A percentile compares a stretch with the other conserved stretches of the same genome.
Conservation (phyloP, 2,888 invertebrate species). For the Ethmia dodecea region DNA sequence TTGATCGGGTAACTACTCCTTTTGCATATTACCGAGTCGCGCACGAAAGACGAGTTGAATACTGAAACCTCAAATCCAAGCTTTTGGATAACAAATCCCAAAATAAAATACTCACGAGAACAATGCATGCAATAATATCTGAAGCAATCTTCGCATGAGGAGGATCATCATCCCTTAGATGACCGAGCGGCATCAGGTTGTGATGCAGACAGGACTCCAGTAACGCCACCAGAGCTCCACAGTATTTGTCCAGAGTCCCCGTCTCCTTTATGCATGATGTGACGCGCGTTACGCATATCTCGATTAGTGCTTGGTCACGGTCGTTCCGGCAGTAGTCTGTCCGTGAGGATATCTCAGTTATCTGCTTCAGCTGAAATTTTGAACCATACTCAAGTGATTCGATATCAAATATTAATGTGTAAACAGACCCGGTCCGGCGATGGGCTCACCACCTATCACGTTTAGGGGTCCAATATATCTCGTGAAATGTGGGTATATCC, state of each 20-base stretch:
- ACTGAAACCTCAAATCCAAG: too few relatives aligned
- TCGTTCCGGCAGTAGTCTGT: conserved; percentile 90
- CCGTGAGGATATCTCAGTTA: conserved; percentile 88
- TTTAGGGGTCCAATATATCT: too few relatives aligned
- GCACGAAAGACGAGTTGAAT: too few relatives aligned
- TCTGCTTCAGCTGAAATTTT: conserved; percentile 80
- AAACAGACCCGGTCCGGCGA: too few relatives aligned
- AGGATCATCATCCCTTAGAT: conserved; percentile 88
- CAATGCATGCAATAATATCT: conserved; percentile 96
- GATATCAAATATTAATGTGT: too few relatives aligned
- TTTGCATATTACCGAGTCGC: too few relatives aligned
- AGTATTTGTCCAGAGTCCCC: conserved; percentile 90
- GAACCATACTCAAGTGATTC: too few relatives aligned
- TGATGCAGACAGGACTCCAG: conserved; percentile 93
- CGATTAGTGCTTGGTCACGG: conserved; percentile 96
- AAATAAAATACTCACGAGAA: conserved; percentile 89
- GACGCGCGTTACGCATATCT: conserved; percentile 94
- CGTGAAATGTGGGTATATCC: too few relatives aligned
- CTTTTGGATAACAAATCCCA: too few relatives aligned
- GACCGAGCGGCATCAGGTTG: conserved; percentile 85
- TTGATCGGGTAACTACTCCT: too few relatives aligned
- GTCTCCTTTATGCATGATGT: conserved; percentile 95
- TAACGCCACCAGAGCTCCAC: conserved; percentile 88
- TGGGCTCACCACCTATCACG: too few relatives aligned
- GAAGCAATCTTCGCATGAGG: conserved; percentile 98